These are phyloP conservation scores for Pristionchus entomophagus DNA, from an alignment of 2,888 invertebrate species.

Conservation along the genomic window DNA sequence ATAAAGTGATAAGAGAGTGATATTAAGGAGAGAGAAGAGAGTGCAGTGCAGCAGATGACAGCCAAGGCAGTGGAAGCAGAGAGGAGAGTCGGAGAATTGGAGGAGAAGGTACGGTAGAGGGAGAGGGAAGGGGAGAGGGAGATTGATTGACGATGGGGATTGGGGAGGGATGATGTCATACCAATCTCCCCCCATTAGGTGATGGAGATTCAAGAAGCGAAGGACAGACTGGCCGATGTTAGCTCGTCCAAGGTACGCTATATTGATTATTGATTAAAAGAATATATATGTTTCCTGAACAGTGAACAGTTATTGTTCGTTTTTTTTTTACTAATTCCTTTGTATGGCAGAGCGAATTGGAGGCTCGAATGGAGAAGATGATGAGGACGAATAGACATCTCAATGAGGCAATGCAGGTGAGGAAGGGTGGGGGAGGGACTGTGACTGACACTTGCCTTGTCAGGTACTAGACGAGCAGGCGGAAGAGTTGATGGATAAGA, in stretches of 20 bases:
- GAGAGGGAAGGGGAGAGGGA: neutral
- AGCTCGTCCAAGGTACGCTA: neutral
- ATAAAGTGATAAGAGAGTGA: too few relatives aligned
- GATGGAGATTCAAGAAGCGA: conserved; percentile 6
- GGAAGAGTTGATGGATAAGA: conserved; percentile 12
- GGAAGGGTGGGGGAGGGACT: neutral
- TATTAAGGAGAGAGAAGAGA: conserved; percentile 40
- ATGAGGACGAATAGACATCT: conserved; percentile 31
- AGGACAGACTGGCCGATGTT: neutral
- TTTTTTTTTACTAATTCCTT: too few relatives aligned
- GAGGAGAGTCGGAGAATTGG: conserved; percentile 13
- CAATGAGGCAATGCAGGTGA: conserved; percentile 31
- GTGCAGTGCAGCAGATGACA: conserved; percentile 23
- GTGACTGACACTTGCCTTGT: too few relatives aligned
- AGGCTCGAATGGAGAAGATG: conserved; percentile 13
- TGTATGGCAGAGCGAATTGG: neutral
- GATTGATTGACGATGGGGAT: neutral
- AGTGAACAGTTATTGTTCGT: too few relatives aligned
- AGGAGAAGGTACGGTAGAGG: conserved; percentile 39
- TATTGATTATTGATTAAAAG: too few relatives aligned
- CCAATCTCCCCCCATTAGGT: neutral
- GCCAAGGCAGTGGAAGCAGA: conserved; percentile 28
- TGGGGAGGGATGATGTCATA: neutral
- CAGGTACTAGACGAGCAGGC: conserved; percentile 43
- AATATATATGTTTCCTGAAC: too few relatives aligned